Base-by-base conservation (phyloP, 2,888 invertebrate species). In the Drosophila testacea region DNA sequence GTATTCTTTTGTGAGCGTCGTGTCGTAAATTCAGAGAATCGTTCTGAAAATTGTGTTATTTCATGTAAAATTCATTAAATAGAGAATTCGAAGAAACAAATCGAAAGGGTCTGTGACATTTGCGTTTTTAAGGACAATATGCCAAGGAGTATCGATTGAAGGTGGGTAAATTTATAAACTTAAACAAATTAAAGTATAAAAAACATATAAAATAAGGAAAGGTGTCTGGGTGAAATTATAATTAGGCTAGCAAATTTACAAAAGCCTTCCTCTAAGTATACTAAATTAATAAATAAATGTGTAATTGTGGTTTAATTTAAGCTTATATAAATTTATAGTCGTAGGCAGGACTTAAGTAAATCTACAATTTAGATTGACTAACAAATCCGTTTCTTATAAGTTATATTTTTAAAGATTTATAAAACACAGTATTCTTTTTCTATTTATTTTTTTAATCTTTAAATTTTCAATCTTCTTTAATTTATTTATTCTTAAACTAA, bases 41-140 rank as follows among this genome's bases (percentile, higher is more conserved):
- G 6, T 11, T 16, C 10, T 10, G 4, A 16, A n/a, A 41, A 42
- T 41, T 22, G 9, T 52, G 28, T 22, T 22, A 22, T 22, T 22
- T 22, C 38, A 11, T 5, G 4, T 9, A 0, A 9, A 41, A 41
- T 11, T 22, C 11, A 30, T 52, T n/a, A 2, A 55, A 55, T 5
- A 1, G 5, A 16, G 6, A 55, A 55, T 10, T 34, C 4, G 6
- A n/a, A 42, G 22, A 4, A 22, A 38, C 32, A 38, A 57, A 48
- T 56, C 42, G 77, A 54, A 54, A 39, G 63, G 75, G 41, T 63
- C 67, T 78, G 75, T 81, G 81, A 77, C 60, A 60, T 44, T 61
- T 50, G 65, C 59, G 71, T 57, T 77, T 77, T 62, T 62, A 52
- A 81, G 79, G 82, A 84, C 82, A 83, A 83, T 82, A 82, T 67